Evolutionary conservation across 2,888 invertebrate genomes (phyloP).

Genomic region (Brachypterus glaber): DNA sequence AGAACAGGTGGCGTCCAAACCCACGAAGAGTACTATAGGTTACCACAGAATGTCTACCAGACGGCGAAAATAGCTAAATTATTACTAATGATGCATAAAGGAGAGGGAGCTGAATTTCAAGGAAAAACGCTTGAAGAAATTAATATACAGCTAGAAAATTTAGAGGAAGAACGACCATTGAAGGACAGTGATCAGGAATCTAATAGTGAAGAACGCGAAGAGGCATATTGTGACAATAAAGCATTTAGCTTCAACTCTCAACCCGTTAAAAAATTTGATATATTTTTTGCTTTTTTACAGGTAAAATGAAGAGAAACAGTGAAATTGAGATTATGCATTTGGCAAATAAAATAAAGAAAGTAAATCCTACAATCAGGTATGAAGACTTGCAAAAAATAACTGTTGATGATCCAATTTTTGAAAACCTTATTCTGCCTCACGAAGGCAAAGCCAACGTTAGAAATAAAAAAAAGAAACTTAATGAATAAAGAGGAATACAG

Average conservation of each 20-base stretch:
- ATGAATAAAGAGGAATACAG: too few relatives aligned
- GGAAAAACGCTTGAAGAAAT: conserved; percentile 18
- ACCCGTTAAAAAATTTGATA: not conserved
- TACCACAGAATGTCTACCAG: conserved; percentile 20
- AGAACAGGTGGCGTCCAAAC: conserved; percentile 17
- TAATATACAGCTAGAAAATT: conserved; percentile 10
- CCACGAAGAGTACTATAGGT: conserved; percentile 17
- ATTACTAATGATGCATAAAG: conserved; percentile 18
- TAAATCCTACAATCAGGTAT: too few relatives aligned
- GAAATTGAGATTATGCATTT: too few relatives aligned
- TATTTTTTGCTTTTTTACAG: too few relatives aligned
- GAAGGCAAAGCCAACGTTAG: too few relatives aligned
- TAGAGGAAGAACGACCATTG: conserved; percentile 8
- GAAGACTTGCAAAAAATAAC: too few relatives aligned
- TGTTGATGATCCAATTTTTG: too few relatives aligned
- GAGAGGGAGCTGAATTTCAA: conserved; percentile 15
- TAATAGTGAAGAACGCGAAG: not conserved
- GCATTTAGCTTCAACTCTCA: not conserved
- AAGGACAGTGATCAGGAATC: too few relatives aligned
- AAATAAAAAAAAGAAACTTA: too few relatives aligned
- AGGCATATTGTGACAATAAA: not conserved
- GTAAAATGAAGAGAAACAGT: too few relatives aligned
- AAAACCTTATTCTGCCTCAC: too few relatives aligned
- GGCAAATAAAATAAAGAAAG: too few relatives aligned
- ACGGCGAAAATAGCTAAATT: conserved; percentile 20